These are phyloP conservation scores for Hippasteria phrygiana DNA, from an alignment of 53 echinoderm and acorn worm species.

Conservation along the genomic window DNA sequence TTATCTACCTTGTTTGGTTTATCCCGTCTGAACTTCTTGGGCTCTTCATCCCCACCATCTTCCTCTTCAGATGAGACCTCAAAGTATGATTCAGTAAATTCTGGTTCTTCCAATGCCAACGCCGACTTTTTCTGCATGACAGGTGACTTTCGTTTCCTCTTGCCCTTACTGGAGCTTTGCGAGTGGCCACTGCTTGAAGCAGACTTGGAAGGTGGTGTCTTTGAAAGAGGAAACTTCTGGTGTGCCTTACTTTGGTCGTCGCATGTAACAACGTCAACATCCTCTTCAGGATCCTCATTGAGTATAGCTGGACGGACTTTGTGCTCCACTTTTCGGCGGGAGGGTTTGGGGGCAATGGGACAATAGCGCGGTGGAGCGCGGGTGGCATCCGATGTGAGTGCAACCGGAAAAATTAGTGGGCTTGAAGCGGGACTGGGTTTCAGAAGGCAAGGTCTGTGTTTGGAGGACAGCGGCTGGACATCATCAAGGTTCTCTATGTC, in stretches of 20 bases:
- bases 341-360: not conserved
- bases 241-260: not conserved
- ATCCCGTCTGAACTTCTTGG: not conserved
- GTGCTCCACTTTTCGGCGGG: conserved; percentile 8
- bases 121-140: conserved; percentile 36
- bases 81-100: conserved; percentile 23
- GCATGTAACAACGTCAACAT: not conserved
- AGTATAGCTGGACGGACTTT: not conserved
- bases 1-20: conserved; percentile 41
- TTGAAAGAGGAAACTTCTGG: not conserved
- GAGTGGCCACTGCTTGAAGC: not conserved
- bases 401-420: not conserved
- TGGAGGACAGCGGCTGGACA: not conserved
- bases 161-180: not conserved
- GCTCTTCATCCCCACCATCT: not conserved
- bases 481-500: conserved; percentile 45
- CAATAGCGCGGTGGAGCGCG: not conserved
- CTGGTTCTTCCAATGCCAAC: conserved; percentile 40
- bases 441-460: conserved; percentile 1
- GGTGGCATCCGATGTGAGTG: not conserved
- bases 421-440: not conserved
- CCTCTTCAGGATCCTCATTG: not conserved
- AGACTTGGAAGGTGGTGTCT: not conserved
- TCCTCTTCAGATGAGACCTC: conserved; percentile 30
- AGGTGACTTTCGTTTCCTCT: conserved; percentile 53